Percentiles rank a stretch among this genome's conserved stretches.
These are phyloP conservation scores for Drosophila mojavensis DNA, from an alignment of 1,140 invertebrate genomes.

Conservation along the genomic window DNA sequence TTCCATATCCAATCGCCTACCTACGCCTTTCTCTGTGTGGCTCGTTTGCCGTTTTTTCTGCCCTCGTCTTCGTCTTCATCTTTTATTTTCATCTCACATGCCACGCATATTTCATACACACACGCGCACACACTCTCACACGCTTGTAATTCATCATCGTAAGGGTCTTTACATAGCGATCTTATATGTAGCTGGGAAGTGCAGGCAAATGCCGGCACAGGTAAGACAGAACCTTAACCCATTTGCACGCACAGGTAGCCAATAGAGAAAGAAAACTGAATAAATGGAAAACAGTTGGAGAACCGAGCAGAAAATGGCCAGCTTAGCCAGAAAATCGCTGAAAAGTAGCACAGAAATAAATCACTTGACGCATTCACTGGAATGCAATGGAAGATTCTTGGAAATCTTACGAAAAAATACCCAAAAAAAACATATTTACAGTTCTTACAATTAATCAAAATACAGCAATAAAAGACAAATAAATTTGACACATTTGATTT, in stretches of 20 bases:
- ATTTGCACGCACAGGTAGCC: constrained; percentile 44
- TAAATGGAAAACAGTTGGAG: neutral
- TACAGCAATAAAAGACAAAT: too few relatives aligned
- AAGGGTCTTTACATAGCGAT: constrained; percentile 32
- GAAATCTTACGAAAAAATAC: neutral
- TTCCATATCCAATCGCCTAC: constrained; percentile 31
- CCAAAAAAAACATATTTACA: too few relatives aligned
- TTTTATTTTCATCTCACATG: constrained; percentile 58
- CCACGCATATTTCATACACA: constrained; percentile 67
- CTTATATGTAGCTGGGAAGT: constrained; percentile 11
- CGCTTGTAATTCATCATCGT: constrained; percentile 66
- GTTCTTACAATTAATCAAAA: too few relatives aligned
- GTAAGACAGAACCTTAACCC: constrained; percentile 54
- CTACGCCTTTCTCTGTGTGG: constrained; percentile 47
- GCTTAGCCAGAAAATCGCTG: constrained; percentile 20
- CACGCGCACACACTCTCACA: constrained; percentile 40
- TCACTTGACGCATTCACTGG: constrained; percentile 1
- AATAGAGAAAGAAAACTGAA: constrained; percentile 2
- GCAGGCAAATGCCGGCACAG: constrained; percentile 51
- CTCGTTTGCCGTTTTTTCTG: constrained; percentile 55
- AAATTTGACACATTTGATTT: too few relatives aligned
- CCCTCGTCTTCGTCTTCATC: neutral
- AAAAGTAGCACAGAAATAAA: constrained; percentile 3
- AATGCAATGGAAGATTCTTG: constrained; percentile 1
- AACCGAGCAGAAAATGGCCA: neutral